phyloP scores from a whole-genome alignment of 2,113 vertebrate genomes.

The Perca flavescens region DNA sequence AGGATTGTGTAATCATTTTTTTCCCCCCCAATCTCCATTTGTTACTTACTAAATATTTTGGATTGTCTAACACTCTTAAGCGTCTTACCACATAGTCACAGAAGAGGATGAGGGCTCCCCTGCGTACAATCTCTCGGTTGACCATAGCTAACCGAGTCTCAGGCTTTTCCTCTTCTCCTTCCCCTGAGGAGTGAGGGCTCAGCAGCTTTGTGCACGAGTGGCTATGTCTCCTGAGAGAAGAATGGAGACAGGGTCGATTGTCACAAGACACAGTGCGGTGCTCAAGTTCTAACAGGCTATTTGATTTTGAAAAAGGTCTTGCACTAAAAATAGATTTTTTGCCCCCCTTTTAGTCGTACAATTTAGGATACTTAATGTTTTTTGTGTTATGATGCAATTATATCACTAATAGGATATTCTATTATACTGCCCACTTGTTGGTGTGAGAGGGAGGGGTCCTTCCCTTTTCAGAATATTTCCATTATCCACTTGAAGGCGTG shows the following conservation, averaged over 20 bases:
- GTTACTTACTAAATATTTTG: neutral
- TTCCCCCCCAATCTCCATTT: neutral
- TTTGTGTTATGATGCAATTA: neutral
- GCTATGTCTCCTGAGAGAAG: slow-evolving; percentile 87
- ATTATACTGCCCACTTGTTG: too few relatives aligned
- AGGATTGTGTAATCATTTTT: neutral
- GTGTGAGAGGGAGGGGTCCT: too few relatives aligned
- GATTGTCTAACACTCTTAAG: neutral
- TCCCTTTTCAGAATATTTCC: too few relatives aligned
- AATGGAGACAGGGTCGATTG: neutral
- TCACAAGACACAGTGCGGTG: neutral
- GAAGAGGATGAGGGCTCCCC: slow-evolving; percentile 96
- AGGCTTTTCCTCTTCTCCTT: slow-evolving; percentile 82
- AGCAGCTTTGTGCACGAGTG: slow-evolving; percentile 93
- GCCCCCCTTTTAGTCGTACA: neutral
- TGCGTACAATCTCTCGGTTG: slow-evolving; percentile 93
- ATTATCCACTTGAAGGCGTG: neutral
- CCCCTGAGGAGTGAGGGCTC: slow-evolving; percentile 88
- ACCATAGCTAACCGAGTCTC: slow-evolving; percentile 88
- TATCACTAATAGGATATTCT: too few relatives aligned
- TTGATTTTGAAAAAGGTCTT: neutral
- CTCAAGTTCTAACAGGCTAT: neutral
- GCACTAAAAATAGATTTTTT: neutral
- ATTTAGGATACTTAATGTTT: neutral
- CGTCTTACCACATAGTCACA: slow-evolving; percentile 96